These are phyloP conservation scores for Manis javanica DNA, from an alignment of 2,797 vertebrate genomes.

Conservation along the genomic window DNA sequence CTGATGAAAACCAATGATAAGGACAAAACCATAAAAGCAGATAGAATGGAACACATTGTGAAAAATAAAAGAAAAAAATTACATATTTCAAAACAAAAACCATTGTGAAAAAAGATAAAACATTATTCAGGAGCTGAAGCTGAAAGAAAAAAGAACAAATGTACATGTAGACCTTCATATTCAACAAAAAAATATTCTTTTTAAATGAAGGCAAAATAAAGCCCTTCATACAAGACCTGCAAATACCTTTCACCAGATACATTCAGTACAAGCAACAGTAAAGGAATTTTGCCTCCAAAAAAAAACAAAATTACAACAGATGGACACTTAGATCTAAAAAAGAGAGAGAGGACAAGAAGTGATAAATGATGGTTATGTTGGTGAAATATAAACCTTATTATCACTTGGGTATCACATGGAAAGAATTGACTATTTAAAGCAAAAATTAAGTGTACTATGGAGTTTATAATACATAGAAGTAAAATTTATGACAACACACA, in stretches of 20 bases:
- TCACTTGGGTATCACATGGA: neutral
- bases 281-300: neutral
- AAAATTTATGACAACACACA: neutral
- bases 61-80: neutral
- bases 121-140: neutral
- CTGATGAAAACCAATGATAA: neutral
- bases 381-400: neutral
- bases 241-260: neutral
- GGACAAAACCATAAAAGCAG: neutral
- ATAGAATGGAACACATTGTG: neutral
- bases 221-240: neutral
- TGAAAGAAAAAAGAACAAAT: neutral
- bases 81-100: neutral
- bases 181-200: constrained; percentile 10
- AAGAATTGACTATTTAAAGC: neutral
- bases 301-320: constrained; percentile 16
- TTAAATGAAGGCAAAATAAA: neutral
- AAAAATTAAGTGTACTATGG: neutral
- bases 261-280: neutral
- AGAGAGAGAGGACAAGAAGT: neutral
- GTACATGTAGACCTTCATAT: neutral
- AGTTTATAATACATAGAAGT: neutral
- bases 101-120: neutral
- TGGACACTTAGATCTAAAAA: neutral
- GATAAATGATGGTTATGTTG: neutral